Conservation (phyloP, 2,113 vertebrate species). For the Rana temporaria region DNA sequence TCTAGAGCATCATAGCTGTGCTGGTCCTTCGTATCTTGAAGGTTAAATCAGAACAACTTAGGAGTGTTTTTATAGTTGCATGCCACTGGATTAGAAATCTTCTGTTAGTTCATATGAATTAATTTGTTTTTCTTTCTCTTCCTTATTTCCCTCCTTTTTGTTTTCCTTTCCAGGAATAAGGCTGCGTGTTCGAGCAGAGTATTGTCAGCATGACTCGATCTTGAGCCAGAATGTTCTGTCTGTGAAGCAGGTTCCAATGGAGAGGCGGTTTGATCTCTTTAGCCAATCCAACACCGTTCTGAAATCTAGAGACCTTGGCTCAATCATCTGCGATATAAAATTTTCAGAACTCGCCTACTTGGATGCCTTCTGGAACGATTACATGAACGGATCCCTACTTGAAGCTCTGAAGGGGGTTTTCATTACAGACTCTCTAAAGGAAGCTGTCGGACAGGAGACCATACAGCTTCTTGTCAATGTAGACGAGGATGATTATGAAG, state of each 20-base stretch:
- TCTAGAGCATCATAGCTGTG: constrained; percentile 14
- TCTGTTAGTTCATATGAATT: neutral
- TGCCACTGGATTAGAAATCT: neutral
- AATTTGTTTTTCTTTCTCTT: constrained; percentile 6
- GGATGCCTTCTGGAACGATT: constrained; percentile 91
- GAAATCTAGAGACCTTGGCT: constrained; percentile 85
- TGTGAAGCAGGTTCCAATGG: constrained; percentile 81
- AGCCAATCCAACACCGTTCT: constrained; percentile 84
- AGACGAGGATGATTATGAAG: constrained; percentile 91
- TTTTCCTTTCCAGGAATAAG: constrained; percentile 78
- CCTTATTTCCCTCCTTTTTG: constrained; percentile 29
- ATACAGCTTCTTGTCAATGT: constrained; percentile 88
- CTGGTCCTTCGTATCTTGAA: constrained; percentile 29
- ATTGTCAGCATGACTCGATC: constrained; percentile 84
- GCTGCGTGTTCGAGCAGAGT: constrained; percentile 87
- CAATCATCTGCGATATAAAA: constrained; percentile 91
- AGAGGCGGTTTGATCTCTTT: constrained; percentile 88
- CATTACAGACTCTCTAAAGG: constrained; percentile 85
- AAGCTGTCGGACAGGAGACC: constrained; percentile 83
- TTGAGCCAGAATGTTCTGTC: constrained; percentile 83
- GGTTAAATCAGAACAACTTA: neutral
- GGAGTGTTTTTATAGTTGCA: neutral
- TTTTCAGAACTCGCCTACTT: constrained; percentile 90
- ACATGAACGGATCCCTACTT: constrained; percentile 86
- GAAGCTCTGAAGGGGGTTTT: constrained; percentile 90